These are phyloP conservation scores for Drosophila siamana DNA, from an alignment of 2,888 invertebrate genomes.

Conservation along the genomic window DNA sequence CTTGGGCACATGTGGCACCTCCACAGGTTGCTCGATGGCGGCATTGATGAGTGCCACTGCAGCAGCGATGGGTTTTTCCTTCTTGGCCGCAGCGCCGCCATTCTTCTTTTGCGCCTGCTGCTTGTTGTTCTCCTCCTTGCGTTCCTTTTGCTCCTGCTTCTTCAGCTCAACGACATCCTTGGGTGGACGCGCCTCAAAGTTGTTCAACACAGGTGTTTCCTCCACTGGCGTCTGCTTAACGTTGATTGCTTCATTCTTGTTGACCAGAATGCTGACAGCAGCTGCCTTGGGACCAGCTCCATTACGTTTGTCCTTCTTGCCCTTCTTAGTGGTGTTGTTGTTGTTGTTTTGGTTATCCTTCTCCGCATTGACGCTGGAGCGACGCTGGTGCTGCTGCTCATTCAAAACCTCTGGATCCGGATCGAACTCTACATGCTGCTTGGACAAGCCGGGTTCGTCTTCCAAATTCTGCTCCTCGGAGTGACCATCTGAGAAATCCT, in stretches of 20 bases:
- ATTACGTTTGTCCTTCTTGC: slow-evolving; percentile 81
- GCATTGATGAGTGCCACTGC: slow-evolving; percentile 30
- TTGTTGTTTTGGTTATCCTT: slow-evolving; percentile 73
- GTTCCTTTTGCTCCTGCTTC: slow-evolving; percentile 76
- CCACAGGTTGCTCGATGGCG: slow-evolving; percentile 55
- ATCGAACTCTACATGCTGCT: slow-evolving; percentile 84
- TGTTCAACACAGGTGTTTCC: slow-evolving; percentile 86
- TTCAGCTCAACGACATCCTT: slow-evolving; percentile 89
- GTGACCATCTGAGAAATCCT: slow-evolving; percentile 80
- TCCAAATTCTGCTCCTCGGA: slow-evolving; percentile 77
- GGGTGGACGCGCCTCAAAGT: slow-evolving; percentile 92
- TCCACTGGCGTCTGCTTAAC: slow-evolving; percentile 73
- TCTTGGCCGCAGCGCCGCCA: slow-evolving; percentile 54
- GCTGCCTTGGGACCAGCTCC: slow-evolving; percentile 55
- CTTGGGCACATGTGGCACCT: slow-evolving; percentile 70
- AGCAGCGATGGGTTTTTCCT: slow-evolving; percentile 57
- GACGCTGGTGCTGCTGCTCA: slow-evolving; percentile 48
- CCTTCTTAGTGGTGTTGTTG: slow-evolving; percentile 51
- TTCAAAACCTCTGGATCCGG: slow-evolving; percentile 83
- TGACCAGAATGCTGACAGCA: slow-evolving; percentile 83
- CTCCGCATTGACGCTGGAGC: slow-evolving; percentile 73
- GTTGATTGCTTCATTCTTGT: slow-evolving; percentile 81
- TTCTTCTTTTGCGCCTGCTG: slow-evolving; percentile 65
- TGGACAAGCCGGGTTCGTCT: slow-evolving; percentile 79
- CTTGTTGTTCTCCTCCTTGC: slow-evolving; percentile 68